Evolutionary conservation across 2,113 vertebrate genomes (phyloP).

Genomic region (Scortum barcoo): DNA sequence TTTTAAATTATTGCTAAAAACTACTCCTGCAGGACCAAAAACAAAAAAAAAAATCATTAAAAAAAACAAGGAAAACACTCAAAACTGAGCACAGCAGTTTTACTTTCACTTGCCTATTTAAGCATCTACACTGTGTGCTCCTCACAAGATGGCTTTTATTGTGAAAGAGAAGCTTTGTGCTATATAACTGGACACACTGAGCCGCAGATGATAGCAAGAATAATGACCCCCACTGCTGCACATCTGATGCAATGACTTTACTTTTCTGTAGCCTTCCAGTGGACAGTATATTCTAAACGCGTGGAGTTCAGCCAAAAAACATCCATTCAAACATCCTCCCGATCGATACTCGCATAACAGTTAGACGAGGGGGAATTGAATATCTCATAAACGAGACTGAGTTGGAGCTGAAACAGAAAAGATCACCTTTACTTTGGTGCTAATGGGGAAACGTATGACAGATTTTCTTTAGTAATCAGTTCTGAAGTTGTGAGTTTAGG

Average conservation of each 20-base stretch:
- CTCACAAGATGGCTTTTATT: neutral
- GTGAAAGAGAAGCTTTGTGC: neutral
- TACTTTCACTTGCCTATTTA: neutral
- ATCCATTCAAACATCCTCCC: conserved; percentile 13
- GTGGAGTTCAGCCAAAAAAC: conserved; percentile 35
- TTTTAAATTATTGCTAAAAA: neutral
- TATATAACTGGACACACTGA: neutral
- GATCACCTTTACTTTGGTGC: neutral
- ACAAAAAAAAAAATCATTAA: neutral
- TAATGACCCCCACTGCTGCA: conserved; percentile 9
- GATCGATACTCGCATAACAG: conserved; percentile 56
- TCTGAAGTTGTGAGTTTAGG: neutral
- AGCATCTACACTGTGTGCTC: neutral
- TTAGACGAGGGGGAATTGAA: conserved; percentile 33
- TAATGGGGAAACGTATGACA: neutral
- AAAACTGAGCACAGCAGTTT: neutral
- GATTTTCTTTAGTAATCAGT: neutral
- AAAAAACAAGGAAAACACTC: too few relatives aligned
- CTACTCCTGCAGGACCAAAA: neutral
- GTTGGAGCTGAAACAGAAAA: neutral
- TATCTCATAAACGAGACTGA: conserved; percentile 41
- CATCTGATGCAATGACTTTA: conserved; percentile 21
- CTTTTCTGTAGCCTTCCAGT: conserved; percentile 5
- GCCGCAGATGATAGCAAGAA: conserved; percentile 2
- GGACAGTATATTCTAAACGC: conserved; percentile 11